phyloP scores from a whole-genome alignment of 1,140 invertebrate genomes.

The Drosophila athabasca region DNA sequence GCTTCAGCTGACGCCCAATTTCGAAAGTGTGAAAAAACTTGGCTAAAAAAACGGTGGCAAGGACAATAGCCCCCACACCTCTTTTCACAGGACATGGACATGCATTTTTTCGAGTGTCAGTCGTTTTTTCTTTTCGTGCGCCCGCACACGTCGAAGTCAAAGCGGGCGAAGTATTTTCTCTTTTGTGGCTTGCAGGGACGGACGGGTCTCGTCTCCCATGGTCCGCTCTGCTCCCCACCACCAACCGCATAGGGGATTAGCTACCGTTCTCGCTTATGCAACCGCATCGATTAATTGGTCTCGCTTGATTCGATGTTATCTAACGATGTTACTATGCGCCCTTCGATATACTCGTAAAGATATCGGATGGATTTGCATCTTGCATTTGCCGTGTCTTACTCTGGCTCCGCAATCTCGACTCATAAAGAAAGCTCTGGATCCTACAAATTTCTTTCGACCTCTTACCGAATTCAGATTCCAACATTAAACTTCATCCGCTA shows the following conservation, averaged over 20 bases:
- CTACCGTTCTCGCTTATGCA: not conserved
- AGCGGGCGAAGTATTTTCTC: not conserved
- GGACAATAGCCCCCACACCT: slow-evolving; percentile 2
- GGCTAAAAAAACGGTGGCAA: slow-evolving; percentile 28
- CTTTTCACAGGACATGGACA: not conserved
- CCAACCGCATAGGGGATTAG: slow-evolving; percentile 6
- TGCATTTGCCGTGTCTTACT: too few species aligned
- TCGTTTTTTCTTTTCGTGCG: not conserved
- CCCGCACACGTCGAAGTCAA: slow-evolving; percentile 5
- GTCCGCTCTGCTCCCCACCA: too few species aligned
- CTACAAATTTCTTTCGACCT: too few species aligned
- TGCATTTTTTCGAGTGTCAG: not conserved
- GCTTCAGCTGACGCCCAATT: slow-evolving; percentile 43
- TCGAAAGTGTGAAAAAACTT: slow-evolving; percentile 46
- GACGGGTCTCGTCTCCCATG: too few species aligned
- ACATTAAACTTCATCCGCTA: too few species aligned
- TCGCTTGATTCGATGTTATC: not conserved
- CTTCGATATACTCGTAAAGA: too few species aligned
- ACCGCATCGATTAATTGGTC: slow-evolving; percentile 10
- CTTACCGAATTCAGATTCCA: too few species aligned
- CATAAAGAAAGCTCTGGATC: too few species aligned
- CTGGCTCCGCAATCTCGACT: too few species aligned
- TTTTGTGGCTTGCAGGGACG: not conserved
- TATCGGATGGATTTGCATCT: too few species aligned
- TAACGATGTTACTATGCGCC: not conserved